These are phyloP conservation scores for Stigmatopora argus DNA, from an alignment of 2,113 vertebrate genomes.

Conservation along the genomic window DNA sequence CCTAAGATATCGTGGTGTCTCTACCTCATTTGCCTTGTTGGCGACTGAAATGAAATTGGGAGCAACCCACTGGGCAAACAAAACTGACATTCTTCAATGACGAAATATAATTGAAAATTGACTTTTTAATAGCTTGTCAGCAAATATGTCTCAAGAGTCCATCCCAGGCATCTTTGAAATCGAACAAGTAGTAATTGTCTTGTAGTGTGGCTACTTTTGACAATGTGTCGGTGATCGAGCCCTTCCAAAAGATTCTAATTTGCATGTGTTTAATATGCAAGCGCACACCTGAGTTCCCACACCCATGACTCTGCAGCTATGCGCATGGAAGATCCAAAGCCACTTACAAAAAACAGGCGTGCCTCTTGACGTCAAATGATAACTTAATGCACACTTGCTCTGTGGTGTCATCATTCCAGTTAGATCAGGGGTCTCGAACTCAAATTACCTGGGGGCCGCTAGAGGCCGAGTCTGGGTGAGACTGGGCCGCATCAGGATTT, in stretches of 20 bases:
- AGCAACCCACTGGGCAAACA: conserved; percentile 1
- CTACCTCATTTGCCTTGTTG: conserved; percentile 15
- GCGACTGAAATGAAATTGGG: conserved; percentile 14
- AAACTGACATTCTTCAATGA: neutral
- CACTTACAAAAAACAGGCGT: neutral
- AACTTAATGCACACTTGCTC: neutral
- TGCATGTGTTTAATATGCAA: neutral
- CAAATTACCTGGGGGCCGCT: too few species aligned
- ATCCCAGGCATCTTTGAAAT: neutral
- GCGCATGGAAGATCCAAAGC: neutral
- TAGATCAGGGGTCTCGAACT: too few species aligned
- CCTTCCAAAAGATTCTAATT: neutral
- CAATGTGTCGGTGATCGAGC: neutral
- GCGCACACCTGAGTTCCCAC: neutral
- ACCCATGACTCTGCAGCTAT: neutral
- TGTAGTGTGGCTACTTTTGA: neutral
- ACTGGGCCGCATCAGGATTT: too few species aligned
- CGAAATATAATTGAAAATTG: neutral
- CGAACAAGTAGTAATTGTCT: neutral
- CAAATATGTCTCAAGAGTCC: neutral
- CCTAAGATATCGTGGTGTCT: conserved; percentile 31
- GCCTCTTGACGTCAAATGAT: neutral
- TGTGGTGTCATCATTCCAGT: neutral
- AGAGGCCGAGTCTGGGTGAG: too few species aligned
- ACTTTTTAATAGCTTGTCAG: neutral